Base-by-base conservation (phyloP, 30 jellyfish, hydroid and myxozoan species). In the Clytia hemisphaerica region DNA sequence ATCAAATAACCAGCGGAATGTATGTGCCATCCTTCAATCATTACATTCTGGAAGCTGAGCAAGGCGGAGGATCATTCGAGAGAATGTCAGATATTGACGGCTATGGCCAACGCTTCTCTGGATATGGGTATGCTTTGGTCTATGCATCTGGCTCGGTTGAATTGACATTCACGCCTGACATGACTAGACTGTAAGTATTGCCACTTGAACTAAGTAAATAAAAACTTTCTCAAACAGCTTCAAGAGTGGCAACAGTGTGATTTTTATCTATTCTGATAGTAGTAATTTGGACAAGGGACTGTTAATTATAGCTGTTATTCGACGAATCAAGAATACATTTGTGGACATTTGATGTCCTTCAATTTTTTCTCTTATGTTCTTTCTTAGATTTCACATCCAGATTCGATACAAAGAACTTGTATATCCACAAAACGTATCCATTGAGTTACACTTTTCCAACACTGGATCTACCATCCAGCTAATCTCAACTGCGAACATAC, bases 71-170 rank as follows among this genome's bases (percentile, higher is more conserved):
- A 15, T 37, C 27, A 7, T 81, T 21, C 40, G 40, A 46, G 4
- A 22, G 49, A 0, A 42, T 49, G 22, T 61, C 93, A 3, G 44
- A 44, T 25, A 34, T 73, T 12, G 24, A 3, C 53, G 82, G 82
- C 1, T 38, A 47, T 18, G 83, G 83, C 6, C 38, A 4, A 37
- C 28, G 21, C n/a, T 82, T 61, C 58, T 72, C 94, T 62, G 94
- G 94, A 14, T 67, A 58, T 37, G 94, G 94, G 3, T 82, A 21
- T 57, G 94, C 94, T 27, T 37, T 78, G 42, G 22, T 82, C 9
- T 4, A 16, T 21, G 15, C 53, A 10, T n/a, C 49, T 19, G 73
- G 71, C 4, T 60, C 38, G 9, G 55, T 82, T 1, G 45, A 66
- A 14, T 47, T 71, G 28, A 33, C 26, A 26, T 72, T 82, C 27